phyloP scores from a whole-genome alignment of 2,888 invertebrate genomes.

The Corythucha ciliata region DNA sequence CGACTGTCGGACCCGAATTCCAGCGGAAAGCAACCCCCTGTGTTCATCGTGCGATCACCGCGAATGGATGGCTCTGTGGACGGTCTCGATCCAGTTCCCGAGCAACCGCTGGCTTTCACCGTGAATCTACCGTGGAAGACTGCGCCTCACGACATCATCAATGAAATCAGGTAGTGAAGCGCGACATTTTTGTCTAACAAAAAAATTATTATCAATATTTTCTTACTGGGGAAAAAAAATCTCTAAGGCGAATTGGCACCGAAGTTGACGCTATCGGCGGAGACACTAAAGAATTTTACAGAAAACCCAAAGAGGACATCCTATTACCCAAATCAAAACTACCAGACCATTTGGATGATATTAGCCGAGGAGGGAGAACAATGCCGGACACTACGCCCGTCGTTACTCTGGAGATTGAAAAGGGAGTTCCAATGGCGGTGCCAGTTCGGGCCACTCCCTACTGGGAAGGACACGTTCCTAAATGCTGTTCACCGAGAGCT shows the following conservation, averaged over 20 bases:
- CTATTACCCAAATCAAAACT: neutral
- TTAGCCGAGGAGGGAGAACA: neutral
- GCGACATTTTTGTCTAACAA: neutral
- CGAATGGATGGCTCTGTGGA: slow-evolving; percentile 9
- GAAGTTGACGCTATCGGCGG: slow-evolving; percentile 12
- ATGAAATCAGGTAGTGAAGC: too few species aligned
- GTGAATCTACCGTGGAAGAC: slow-evolving; percentile 12
- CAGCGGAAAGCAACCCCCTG: too few species aligned
- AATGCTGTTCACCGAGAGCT: slow-evolving; percentile 3
- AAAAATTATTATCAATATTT: neutral
- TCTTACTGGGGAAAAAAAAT: neutral
- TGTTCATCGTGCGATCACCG: slow-evolving; percentile 13
- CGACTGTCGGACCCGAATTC: too few species aligned
- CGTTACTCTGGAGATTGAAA: slow-evolving; percentile 7
- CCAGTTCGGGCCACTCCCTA: slow-evolving; percentile 17
- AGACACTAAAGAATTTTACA: slow-evolving; percentile 13
- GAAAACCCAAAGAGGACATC: neutral
- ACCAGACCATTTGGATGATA: slow-evolving; percentile 5
- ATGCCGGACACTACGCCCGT: neutral
- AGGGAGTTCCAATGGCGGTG: slow-evolving; percentile 15
- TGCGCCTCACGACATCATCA: too few species aligned
- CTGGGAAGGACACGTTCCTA: slow-evolving; percentile 18
- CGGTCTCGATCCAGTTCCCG: slow-evolving; percentile 17
- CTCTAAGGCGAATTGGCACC: neutral
- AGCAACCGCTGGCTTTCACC: slow-evolving; percentile 2